Evolutionary conservation across 1,140 invertebrate genomes (phyloP), one percentile per base, ranked within the genome.

Genomic region (Tetranychus urticae): DNA sequence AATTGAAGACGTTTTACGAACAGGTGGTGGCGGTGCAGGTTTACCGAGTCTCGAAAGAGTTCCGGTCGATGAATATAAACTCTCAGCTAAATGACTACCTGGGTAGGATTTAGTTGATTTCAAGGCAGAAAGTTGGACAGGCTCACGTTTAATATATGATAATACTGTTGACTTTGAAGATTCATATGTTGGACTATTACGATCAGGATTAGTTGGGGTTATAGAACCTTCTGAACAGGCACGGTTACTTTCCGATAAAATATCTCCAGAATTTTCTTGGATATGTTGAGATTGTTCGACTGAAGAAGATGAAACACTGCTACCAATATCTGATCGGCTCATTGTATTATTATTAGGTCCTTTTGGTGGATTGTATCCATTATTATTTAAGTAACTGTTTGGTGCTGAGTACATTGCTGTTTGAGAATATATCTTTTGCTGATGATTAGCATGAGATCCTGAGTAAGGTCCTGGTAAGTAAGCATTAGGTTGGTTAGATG

Each of bases 11-110:
- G 60, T 59, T 47, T 61, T 55, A 1, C 63, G 45, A 31, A 64
- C 56, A 2, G 63, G 63, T 6, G 63, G 63, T 4, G 63, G 61
- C 31, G 63, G 63, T 36, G 63, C 47, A 23, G 56, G 59, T 35
- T 34, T 36, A n/a, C 23, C 13, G 37, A 8, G 10, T 6, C 46
- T 42, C 1, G 58, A 59, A 14, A 59, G 35, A 33, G 56, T 57
- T 2, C 31, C 35, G 10, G 35, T 57, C 0, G 56, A 57, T 6
- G 35, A 39, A 23, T 57, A 57, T 23, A 57, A 33, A n/a, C 13
- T n/a, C 7, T 52, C 50, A 8, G 50, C n/a, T 52, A 33, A n/a
- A 13, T 12, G n/a, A 8, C n/a, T n/a, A 52, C n/a, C n/a, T 13
- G n/a, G n/a, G 2, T 8, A 13, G 6, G n/a, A 33, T 33, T 31